Percentiles rank a stretch among this genome's conserved stretches.
Conservation (phyloP, 2,888 invertebrate species). For the Alcis repandata region DNA sequence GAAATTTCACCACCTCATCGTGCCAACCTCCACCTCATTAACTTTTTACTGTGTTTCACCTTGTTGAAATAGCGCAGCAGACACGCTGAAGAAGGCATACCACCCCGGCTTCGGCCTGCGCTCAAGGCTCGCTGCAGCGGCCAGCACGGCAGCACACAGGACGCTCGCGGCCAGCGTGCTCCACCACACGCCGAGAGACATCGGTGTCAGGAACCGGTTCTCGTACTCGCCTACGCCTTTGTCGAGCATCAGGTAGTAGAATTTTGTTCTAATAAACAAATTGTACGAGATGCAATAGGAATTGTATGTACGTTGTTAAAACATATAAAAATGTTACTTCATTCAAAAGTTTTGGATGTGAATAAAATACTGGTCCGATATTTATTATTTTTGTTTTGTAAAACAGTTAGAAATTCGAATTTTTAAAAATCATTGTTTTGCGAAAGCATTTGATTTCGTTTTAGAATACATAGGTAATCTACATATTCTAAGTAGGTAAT, state of each 20-base stretch:
- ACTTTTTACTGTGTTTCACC: slow-evolving; percentile 59
- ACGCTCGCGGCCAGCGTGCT: slow-evolving; percentile 61
- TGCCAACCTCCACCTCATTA: too few relatives aligned
- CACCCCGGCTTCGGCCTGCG: slow-evolving; percentile 58
- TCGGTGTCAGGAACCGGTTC: slow-evolving; percentile 80
- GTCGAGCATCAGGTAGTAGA: slow-evolving; percentile 76
- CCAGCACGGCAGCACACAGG: slow-evolving; percentile 69
- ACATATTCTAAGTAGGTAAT: too few relatives aligned
- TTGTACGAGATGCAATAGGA: neutral
- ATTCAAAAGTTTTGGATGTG: too few relatives aligned
- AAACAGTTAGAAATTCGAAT: too few relatives aligned
- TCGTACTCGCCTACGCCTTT: slow-evolving; percentile 75
- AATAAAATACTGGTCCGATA: too few relatives aligned
- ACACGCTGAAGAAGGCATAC: slow-evolving; percentile 72
- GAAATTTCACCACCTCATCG: too few relatives aligned
- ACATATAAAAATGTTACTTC: too few relatives aligned
- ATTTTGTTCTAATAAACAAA: slow-evolving; percentile 65
- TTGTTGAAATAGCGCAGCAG: slow-evolving; percentile 77
- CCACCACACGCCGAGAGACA: slow-evolving; percentile 78
- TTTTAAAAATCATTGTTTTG: too few relatives aligned
- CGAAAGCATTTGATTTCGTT: too few relatives aligned
- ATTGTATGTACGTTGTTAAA: too few relatives aligned
- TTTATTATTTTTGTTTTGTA: too few relatives aligned
- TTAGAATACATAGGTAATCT: too few relatives aligned
- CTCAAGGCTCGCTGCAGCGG: slow-evolving; percentile 67